Evolutionary conservation across 2,888 invertebrate species (phyloP), one percentile per base, ranked within the genome.

Genomic region (Chouioia cunea): DNA sequence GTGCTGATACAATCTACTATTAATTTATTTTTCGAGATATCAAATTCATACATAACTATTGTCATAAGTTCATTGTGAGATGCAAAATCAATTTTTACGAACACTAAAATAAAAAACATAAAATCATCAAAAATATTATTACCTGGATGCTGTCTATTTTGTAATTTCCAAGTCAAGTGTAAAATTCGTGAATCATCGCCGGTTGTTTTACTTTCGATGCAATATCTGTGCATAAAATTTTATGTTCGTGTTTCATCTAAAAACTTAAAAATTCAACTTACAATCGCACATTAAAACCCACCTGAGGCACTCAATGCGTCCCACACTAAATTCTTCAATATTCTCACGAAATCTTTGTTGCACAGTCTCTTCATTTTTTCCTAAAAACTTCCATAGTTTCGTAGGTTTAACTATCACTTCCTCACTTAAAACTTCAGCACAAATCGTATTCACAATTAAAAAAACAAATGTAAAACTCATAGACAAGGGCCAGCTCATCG

Each of bases 111-210:
- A 27, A n/a, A 12, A 15, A 23, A 47, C 47, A 43, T 4, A 18
- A 18, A 27, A n/a, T n/a, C n/a, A n/a, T n/a, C n/a, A 27, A 36
- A 62, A 14, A 16, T 3, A 68, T 50, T 12, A 12, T 70, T 71
- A 70, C 65, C 65, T n/a, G 54, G 27, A 46, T 57, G 56, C 10
- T 65, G 36, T 44, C 57, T 54, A n/a, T 22, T 23, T 4, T 52
- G 46, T n/a, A 73, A 62, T 12, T 71, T 65, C 73, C 71, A 73
- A 18, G 57, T 65, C 36, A 73, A 44, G 18, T 68, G 27, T n/a
- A 73, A 52, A 62, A 53, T 20, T 48, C 16, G 56, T 2, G 67
- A 59, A 1, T 6, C 22, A 4, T 70, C 43, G 15, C 64, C 36
- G 10, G 16, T 2, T 0, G 22, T n/a, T 43, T 64, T 68, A 4